Evolutionary conservation across 2,113 vertebrate species (phyloP), one percentile per base, ranked within the genome.

Genomic region (Crotalus viridis): DNA sequence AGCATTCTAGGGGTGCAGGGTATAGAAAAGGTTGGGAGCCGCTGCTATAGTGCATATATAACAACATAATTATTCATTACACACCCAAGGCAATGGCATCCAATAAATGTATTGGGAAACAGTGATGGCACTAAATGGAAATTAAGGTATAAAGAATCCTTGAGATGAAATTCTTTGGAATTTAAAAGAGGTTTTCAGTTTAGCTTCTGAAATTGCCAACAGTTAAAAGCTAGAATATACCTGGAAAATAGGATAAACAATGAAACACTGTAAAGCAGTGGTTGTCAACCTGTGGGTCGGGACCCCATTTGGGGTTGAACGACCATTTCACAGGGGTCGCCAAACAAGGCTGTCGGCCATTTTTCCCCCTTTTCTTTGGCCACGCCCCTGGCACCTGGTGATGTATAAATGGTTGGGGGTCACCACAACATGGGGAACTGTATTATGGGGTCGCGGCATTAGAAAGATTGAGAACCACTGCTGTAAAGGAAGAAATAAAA

Each of bases 171-270:
- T 54, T 85, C 89, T 85, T 88, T 85, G 86, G 26, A 64, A 85
- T 64, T 54, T 91, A 91, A 89, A 9, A 85, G 21, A 88, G 52
- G 64, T n/a, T 91, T 91, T 54, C 28, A 90, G 26, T 85, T 85
- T 43, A 85, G n/a, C 13, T 17, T 12, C 33, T 61, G 64, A 89
- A 86, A 93, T 8, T 61, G 15, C 54, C 85, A 52, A 54, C 24
- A 28, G 24, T 89, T 86, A 89, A 91, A 51, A 85, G 43, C 52
- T 28, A 0, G 87, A 89, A 48, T 85, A 52, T 12, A 28, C 2
- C 69, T 91, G 57, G 43, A 89, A 94, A 88, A 43, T 43, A 43
- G 52, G 28, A 13, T 85, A 88, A 61, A 19, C 46, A 87, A 61
- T 54, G 28, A 2, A 56, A 48, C 33, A 90, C 33, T 39, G 89